A percentile compares a stretch with the other conserved stretches of the same genome.
These are phyloP conservation scores for Stomorhina lunata DNA, from an alignment of 2,888 invertebrate genomes.

Conservation along the genomic window DNA sequence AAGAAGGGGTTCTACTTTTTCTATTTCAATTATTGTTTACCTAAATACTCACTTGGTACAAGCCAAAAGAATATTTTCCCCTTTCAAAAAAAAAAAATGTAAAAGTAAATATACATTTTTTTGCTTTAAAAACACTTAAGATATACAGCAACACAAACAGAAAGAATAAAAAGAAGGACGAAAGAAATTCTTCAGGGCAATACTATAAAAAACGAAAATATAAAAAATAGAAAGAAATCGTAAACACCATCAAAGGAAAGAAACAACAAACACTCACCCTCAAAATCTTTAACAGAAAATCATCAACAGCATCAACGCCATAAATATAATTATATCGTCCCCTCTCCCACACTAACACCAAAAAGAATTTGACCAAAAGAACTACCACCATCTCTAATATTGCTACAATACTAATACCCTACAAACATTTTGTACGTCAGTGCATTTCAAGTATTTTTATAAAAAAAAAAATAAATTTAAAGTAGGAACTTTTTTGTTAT, in stretches of 20 bases:
- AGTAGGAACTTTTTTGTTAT: too few species aligned
- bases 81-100: background rate
- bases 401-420: background rate
- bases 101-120: slow-evolving; percentile 10
- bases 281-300: slow-evolving; percentile 8
- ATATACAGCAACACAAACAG: slow-evolving; percentile 13
- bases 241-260: slow-evolving; percentile 19
- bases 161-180: background rate
- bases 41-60: slow-evolving; percentile 4
- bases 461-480: too few species aligned
- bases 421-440: too few species aligned
- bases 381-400: background rate
- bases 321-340: slow-evolving; percentile 16
- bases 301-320: slow-evolving; percentile 22
- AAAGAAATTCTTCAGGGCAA: slow-evolving; percentile 5
- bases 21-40: slow-evolving; percentile 10
- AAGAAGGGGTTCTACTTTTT: background rate
- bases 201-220: background rate
- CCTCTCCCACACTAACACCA: background rate
- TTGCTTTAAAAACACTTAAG: background rate
- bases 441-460: too few species aligned
- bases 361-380: background rate
- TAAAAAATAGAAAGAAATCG: background rate
- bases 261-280: slow-evolving; percentile 15
- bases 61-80: slow-evolving; percentile 1